Base-by-base conservation (phyloP, 2,888 invertebrate genomes). In the Nasonia oneida region DNA sequence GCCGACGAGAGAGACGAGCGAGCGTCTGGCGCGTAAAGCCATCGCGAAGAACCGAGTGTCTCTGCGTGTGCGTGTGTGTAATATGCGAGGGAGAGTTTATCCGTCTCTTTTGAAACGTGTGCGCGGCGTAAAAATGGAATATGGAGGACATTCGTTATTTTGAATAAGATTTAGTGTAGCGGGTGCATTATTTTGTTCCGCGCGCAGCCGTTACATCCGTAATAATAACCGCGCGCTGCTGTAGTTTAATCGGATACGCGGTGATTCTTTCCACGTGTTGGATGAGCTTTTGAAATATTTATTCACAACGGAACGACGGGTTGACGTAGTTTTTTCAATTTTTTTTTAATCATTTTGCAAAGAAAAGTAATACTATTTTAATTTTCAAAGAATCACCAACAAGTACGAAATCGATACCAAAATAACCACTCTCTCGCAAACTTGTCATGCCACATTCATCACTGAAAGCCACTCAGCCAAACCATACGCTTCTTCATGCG, bases 21-120 rank as follows among this genome's bases (percentile, higher is more conserved):
- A 75, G 75, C 67, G 83, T 79, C 82, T 76, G 78, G 78, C 81
- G 67, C 73, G 76, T 67, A 79, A 74, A 77, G 50, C 71, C 80
- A 75, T 75, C 75, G 8, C 33, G 79, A 74, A 67, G 23, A 53
- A 82, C n/a, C 14, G 57, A 18, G n/a, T 57, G 29, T 29, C 29
- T 29, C 29, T 29, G 29, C 29, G 29, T 29, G 29, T 29, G 29
- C 29, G 29, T 29, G 29, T 29, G 57, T 61, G n/a, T 70, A 76
- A 82, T 47, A 70, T 73, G 50, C 23, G 47, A 50, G 73, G 18
- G 73, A 33, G 37, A n/a, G 42, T 23, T 39, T 42, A n/a, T 57
- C 42, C 53, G 70, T 71, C 50, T 70, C 80, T 71, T 80, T 73
- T 61, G 67, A 39, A 61, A 74, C n/a, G 42, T 37, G 37, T 5